Base-by-base conservation (phyloP, 2,888 invertebrate species). In the Fissipunctia ypsillon region DNA sequence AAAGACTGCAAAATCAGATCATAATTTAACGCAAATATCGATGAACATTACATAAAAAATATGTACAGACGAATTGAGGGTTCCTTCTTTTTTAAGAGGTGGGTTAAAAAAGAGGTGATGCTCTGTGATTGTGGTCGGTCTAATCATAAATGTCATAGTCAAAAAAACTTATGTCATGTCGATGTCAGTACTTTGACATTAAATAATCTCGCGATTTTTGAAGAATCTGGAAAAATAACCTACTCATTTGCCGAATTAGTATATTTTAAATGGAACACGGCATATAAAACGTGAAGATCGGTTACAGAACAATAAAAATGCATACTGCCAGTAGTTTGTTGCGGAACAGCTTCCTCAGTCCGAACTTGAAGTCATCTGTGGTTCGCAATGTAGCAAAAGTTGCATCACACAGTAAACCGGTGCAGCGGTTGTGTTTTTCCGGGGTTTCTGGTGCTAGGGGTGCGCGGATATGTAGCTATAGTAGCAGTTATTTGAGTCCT, bases 201-300 rank as follows among this genome's bases (percentile, higher is more conserved):
- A 69, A 59, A 9, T 57, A 60, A 72, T 73, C 66, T 77, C 45
- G 61, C 61, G 50, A 66, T 57, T 74, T 68, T 89, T 94, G 93
- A 95, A 93, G 87, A 90, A 91, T 95, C 95, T 95, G 93, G 94
- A 95, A 95, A 92, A 90, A 91, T 95, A 95, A 95, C 95, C 95
- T 94, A 80, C 83, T 82, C 80, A 84, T 69, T 61, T 57, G 50
- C 48, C 22, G 72, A 76, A 86, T 78, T 82, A 61, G 59, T 72
- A 56, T 74, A 80, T 88, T 87, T 85, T 93, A 88, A 91, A 94
- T 93, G 92, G 91, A 90, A 87, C 84, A 73, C 64, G 48, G 48
- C 76, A 67, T 86, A 81, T 84, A 79, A 79, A 82, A 64, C n/a
- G 67, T 48, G 9, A 43, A 66, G 65, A 74, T 80, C 54, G 63